Evolutionary conservation across 2,113 vertebrate genomes (phyloP), one percentile per base, ranked within the genome.

Genomic region (Crotalus helleri): DNA sequence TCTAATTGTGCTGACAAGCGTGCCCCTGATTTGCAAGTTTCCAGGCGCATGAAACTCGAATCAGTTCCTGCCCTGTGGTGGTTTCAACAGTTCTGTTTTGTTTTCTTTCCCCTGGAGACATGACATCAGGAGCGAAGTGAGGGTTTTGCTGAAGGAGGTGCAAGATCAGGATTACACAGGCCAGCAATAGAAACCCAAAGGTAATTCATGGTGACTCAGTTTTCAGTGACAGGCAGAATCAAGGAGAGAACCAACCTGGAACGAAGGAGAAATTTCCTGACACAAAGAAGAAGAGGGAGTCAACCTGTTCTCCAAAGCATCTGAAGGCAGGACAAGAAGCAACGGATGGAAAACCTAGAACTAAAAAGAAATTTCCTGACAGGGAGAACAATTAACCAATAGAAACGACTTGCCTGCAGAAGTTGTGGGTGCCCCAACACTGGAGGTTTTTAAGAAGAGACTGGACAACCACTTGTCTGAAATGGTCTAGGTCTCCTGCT

Each of bases 11-110:
- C 86, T 54, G n/a, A 89, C 89, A 90, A 87, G 26, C 23, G 1
- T 86, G 89, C 9, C 89, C 46, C 89, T 93, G 51, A 93, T 90
- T 93, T 93, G 92, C 92, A 93, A 93, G 57, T 89, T 93, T 81
- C 57, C 92, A 86, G 2, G 29, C 74, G 3, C 74, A 54, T 61
- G 81, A 61, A 87, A 64, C 29, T 44, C 26, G 54, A 23, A 9
- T 57, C 55, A 44, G 26, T 23, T 69, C 49, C 15, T 26, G n/a
- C 89, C 92, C 92, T 64, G 7, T 90, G 92, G 92, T 23, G 89
- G 74, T n/a, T 74, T 55, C 61, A 53, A 55, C 91, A 74, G 49
- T 21, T 46, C 19, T 74, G 61, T 74, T 90, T 81, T 85, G 51
- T 24, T 85, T 89, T 24, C 57, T n/a, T 54, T 44, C 51, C 44